phyloP scores from a whole-genome alignment of 2,797 vertebrate genomes.

The Falco novaeseelandiae region DNA sequence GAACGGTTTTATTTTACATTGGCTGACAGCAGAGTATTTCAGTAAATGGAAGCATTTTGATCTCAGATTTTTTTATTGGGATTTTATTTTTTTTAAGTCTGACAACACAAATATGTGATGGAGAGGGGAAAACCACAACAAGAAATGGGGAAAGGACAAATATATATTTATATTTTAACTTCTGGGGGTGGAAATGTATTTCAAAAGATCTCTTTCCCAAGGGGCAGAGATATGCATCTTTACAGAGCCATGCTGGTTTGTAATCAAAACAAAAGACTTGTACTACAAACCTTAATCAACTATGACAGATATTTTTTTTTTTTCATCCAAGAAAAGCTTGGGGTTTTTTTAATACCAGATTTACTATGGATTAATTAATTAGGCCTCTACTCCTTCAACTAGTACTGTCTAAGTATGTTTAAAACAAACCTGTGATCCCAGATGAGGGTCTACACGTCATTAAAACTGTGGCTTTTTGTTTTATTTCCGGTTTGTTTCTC shows the following conservation, averaged over 20 bases:
- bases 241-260: not conserved
- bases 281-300: not conserved
- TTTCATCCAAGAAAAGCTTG: not conserved
- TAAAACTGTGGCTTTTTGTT: not conserved
- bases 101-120: not conserved
- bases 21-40: not conserved
- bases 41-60: not conserved
- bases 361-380: not conserved
- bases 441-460: not conserved
- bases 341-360: not conserved
- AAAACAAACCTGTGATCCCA: not conserved
- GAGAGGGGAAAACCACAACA: not conserved
- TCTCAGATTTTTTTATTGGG: not conserved
- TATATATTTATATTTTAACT: not conserved
- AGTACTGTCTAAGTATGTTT: not conserved
- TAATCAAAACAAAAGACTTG: not conserved
- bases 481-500: not conserved
- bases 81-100: not conserved
- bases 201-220: not conserved
- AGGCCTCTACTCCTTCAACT: not conserved
- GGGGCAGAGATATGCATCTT: not conserved
- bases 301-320: not conserved
- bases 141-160: not conserved
- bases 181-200: not conserved
- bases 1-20: not conserved